These are phyloP conservation scores for Blennius ocellaris DNA, from an alignment of 2,113 vertebrate species.

Conservation along the genomic window DNA sequence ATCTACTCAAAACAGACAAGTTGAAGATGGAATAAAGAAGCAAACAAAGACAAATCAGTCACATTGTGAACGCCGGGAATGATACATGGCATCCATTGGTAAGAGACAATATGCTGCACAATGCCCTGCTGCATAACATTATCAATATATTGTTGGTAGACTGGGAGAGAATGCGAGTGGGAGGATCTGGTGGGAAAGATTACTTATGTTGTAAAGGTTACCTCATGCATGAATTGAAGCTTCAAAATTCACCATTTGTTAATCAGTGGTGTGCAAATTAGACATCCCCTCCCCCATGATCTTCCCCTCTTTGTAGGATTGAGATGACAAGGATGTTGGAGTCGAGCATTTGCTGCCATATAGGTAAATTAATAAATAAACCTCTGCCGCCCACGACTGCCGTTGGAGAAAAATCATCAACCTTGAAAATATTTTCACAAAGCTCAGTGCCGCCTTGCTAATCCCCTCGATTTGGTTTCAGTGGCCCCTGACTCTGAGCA, in stretches of 20 bases:
- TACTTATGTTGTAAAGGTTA: conserved; percentile 70
- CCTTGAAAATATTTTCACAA: conserved; percentile 51
- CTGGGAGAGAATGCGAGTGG: conserved; percentile 45
- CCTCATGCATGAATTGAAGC: conserved; percentile 63
- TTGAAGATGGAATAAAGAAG: conserved; percentile 47
- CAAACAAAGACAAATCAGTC: conserved; percentile 68
- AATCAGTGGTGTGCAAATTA: conserved; percentile 66
- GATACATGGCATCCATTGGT: conserved; percentile 60
- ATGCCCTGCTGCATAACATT: conserved; percentile 64
- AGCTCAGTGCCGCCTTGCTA: conserved; percentile 46
- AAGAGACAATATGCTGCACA: conserved; percentile 62
- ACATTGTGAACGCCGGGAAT: conserved; percentile 68
- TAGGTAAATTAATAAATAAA: conserved; percentile 55
- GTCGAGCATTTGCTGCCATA: conserved; percentile 35
- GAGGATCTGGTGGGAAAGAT: conserved; percentile 68
- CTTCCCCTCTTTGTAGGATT: conserved; percentile 27
- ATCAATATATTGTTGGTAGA: conserved; percentile 65
- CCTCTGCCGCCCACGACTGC: conserved; percentile 14
- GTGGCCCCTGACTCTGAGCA: conserved; percentile 9
- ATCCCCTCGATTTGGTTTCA: conserved; percentile 56
- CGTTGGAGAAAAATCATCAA: conserved; percentile 42
- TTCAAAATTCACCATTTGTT: conserved; percentile 58
- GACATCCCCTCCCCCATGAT: conserved; percentile 12
- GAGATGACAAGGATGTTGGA: conserved; percentile 44
- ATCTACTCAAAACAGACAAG: conserved; percentile 71